These are phyloP conservation scores for Hymenopus coronatus DNA, from an alignment of 2,888 invertebrate genomes.

Conservation along the genomic window DNA sequence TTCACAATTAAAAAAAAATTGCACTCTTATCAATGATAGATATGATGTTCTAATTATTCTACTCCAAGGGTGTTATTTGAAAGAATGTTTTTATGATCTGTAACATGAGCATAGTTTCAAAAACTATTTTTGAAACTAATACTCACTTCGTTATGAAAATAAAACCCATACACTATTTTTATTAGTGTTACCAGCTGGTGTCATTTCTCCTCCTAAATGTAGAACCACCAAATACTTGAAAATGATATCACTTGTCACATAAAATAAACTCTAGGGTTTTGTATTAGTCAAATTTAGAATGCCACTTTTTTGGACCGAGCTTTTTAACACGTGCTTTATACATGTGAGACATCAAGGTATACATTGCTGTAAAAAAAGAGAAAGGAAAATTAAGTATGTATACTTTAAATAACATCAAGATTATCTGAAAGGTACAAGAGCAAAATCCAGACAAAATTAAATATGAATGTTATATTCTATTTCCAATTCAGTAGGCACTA, in stretches of 20 bases:
- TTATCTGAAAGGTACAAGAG: background rate
- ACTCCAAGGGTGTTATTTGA: background rate
- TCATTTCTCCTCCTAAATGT: background rate
- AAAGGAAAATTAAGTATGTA: constrained; percentile 34
- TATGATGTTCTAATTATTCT: background rate
- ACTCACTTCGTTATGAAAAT: background rate
- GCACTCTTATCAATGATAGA: background rate
- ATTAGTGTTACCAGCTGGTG: background rate
- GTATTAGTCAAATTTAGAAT: constrained; percentile 21
- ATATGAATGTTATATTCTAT: background rate
- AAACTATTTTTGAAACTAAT: background rate
- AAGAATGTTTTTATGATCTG: background rate
- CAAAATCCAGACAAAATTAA: background rate
- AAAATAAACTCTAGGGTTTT: background rate
- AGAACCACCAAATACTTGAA: background rate
- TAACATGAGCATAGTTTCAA: background rate
- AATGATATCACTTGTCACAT: background rate
- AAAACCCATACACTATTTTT: background rate
- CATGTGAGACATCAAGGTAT: constrained; percentile 82
- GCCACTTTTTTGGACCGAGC: constrained; percentile 47
- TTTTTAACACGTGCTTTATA: constrained; percentile 68
- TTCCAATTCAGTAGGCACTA: background rate
- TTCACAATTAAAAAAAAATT: background rate
- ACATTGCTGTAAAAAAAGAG: constrained; percentile 54
- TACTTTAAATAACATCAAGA: background rate